Conservation (phyloP, 2,888 invertebrate genomes). For the Lycia hirtaria region DNA sequence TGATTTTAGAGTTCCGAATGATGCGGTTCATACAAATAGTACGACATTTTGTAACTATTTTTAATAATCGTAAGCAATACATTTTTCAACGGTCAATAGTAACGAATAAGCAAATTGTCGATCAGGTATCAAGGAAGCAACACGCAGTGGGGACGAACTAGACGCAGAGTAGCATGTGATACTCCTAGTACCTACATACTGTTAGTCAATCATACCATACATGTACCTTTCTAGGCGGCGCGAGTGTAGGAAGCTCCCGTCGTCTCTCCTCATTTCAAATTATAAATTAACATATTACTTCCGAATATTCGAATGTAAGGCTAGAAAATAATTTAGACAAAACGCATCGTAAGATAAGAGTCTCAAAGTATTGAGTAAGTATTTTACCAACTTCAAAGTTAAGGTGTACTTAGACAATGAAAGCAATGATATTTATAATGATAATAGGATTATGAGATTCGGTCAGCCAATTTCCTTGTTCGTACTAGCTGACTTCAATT, state of each 20-base stretch:
- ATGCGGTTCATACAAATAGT: background rate
- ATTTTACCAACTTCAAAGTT: conserved; percentile 81
- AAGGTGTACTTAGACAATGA: conserved; percentile 76
- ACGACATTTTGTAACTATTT: conserved; percentile 23
- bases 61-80: conserved; percentile 20
- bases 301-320: conserved; percentile 70
- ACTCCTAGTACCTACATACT: conserved; percentile 73
- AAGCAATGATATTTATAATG: conserved; percentile 84
- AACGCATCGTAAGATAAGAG: conserved; percentile 82
- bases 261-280: conserved; percentile 32
- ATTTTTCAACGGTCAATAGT: conserved; percentile 17
- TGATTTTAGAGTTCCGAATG: conserved; percentile 6
- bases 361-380: conserved; percentile 83
- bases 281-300: conserved; percentile 64
- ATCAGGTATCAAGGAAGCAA: conserved; percentile 36
- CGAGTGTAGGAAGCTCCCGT: conserved; percentile 33
- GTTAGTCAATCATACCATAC: conserved; percentile 58
- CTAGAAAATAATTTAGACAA: conserved; percentile 77
- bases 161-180: conserved; percentile 80
- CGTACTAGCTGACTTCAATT: conserved; percentile 79
- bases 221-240: conserved; percentile 33
- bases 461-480: conserved; percentile 78
- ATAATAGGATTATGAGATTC: conserved; percentile 61
- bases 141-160: conserved; percentile 74
- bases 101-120: conserved; percentile 27